Base-by-base conservation (phyloP, 2,113 vertebrate species). In the Sinocyclocheilus anshuiensis region DNA sequence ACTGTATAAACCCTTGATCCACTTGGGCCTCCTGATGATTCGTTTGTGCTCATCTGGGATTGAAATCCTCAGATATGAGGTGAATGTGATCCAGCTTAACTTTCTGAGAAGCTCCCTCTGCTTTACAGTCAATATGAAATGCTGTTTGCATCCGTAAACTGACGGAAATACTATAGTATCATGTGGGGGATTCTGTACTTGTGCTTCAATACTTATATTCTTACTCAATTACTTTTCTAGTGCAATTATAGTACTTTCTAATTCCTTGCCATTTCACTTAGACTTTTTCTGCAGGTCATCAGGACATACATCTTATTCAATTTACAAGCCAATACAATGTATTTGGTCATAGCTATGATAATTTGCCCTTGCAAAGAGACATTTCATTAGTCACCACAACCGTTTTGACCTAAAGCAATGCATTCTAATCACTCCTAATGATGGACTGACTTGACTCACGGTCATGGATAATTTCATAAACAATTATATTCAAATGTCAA, bases 1-100 rank as follows among this genome's bases (percentile, higher is more conserved):
- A 80, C 65, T 48, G 50, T 61, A 81, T 86, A 86, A 61, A 22
- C 50, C 77, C 77, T 81, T 81, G 61, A 57, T 81, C 77, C 57
- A 50, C 57, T 57, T 74, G 53, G 39, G 6, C 53, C 74, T 59
- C 48, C 48, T 80, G 77, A 71, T 67, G 45, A 57, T 79, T 61
- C 83, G 10, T 61, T 75, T 39, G 39, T 29, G 72, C 26, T 63
- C 48, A 77, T 78, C 75, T 55, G 45, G 59, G 59, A 48, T 59
- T 75, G 72, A 57, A 76, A 57, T 57, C 26, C 81, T 75, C 29
- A 59, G 53, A 65, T 85, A 77, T 39, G 76, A 78, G 45, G 33
- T 85, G 45, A 26, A 57, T 13, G 48, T 42, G 84, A 55, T 67
- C 75, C 42, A 65, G 55, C 18, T 77, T 48, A 84, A 84, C 69